Base-by-base conservation (phyloP, 2,888 invertebrate species). In the Acleris sparsana region DNA sequence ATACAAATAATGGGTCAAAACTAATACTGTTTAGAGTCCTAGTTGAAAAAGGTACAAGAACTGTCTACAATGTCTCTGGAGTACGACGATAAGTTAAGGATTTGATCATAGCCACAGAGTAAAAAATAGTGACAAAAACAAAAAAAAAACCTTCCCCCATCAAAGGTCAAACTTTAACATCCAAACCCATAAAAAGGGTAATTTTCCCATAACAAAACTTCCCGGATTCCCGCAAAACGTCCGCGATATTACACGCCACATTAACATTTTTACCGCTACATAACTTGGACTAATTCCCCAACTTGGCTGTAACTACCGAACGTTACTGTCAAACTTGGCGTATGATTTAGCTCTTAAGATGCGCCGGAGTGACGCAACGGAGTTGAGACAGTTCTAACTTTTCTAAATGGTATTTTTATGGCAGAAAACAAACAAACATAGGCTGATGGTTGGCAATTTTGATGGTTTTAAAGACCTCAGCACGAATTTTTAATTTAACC, bases 191-290 rank as follows among this genome's bases (percentile, higher is more conserved):
- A 61, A 61, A 60, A 65, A 61, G 65, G 65, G 65, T 65, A 53
- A 63, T 61, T 49, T 49, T 63, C 18, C 59, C 64, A 56, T 64
- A 65, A 70, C 68, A 70, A 68, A 68, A 68, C 55, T 69, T 75
- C 69, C 73, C 72, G 75, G 69, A 73, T 69, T 62, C 70, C 68
- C 58, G 69, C 73, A 77, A 25, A 79, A 71, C 73, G 74, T 70
- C 77, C 72, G 63, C 67, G 65, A 72, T 80, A 82, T 84, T 85
- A 80, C 74, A 79, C 81, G 85, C 79, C 75, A 85, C 85, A 85
- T 86, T 86, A 85, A 76, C 84, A 80, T 80, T 77, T 84, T 81
- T 79, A 82, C 82, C 84, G 84, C 83, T 75, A 84, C 84, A 84
- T 85, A 85, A 85, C 85, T 82, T 76, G 72, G 74, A 78, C 80